Evolutionary conservation across 37 sponge, comb jelly and placozoan genomes (phyloP).

Genomic region (Chondrosia reniformis): DNA sequence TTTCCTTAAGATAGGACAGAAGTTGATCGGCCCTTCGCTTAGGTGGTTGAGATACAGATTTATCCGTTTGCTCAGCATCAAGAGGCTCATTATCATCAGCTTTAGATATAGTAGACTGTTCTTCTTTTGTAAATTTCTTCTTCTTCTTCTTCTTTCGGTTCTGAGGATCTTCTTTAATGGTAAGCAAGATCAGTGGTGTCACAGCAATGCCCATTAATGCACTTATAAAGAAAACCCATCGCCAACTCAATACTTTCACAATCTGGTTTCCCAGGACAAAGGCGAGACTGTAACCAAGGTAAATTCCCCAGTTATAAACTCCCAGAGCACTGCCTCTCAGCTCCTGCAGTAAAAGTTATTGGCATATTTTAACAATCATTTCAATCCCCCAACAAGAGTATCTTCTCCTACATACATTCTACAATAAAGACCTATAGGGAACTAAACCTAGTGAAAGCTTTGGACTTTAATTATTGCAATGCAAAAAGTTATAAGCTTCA

Average conservation of each 20-base stretch:
- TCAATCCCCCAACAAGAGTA: too few relatives aligned
- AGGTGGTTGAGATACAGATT: background rate
- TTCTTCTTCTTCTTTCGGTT: too few relatives aligned
- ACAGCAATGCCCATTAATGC: slow-evolving; percentile 44
- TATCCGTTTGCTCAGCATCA: background rate
- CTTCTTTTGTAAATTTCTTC: background rate
- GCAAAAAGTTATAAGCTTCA: too few relatives aligned
- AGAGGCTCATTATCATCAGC: background rate
- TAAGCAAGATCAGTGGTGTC: slow-evolving; percentile 50
- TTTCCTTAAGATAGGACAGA: background rate
- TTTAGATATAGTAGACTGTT: too few relatives aligned
- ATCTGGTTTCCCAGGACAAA: slow-evolving; percentile 69
- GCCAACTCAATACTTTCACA: slow-evolving; percentile 46
- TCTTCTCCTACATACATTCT: too few relatives aligned
- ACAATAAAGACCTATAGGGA: too few relatives aligned
- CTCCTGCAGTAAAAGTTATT: slow-evolving; percentile 25
- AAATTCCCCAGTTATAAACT: slow-evolving; percentile 71
- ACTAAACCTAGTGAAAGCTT: too few relatives aligned
- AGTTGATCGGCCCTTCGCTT: background rate
- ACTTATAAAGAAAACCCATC: slow-evolving; percentile 87
- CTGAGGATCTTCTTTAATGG: slow-evolving; percentile 58
- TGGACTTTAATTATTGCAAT: too few relatives aligned
- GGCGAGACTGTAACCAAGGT: slow-evolving; percentile 69
- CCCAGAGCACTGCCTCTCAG: slow-evolving; percentile 74
- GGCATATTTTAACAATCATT: too few relatives aligned